These are phyloP conservation scores for Tetramorium parvispinum DNA, from an alignment of 1,140 invertebrate species.

Conservation along the genomic window DNA sequence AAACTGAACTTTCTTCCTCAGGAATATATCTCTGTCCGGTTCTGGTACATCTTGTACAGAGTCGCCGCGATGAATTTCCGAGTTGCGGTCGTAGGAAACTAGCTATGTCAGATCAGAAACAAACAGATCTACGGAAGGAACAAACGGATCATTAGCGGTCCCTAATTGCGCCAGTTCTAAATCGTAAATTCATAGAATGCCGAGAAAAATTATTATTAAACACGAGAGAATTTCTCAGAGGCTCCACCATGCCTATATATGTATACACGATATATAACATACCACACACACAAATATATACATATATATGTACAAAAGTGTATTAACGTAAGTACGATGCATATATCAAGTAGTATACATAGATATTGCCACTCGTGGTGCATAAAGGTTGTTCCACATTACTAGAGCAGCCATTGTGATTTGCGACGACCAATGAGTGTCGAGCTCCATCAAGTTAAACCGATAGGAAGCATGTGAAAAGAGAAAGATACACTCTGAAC, in stretches of 20 bases:
- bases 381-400: too few species aligned
- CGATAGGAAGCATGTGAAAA: too few species aligned
- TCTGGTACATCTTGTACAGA: background rate
- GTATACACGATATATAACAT: background rate
- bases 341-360: too few species aligned
- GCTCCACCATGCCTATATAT: constrained; percentile 8
- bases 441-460: too few species aligned
- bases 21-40: background rate
- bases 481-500: too few species aligned
- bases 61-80: background rate
- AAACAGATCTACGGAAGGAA: background rate
- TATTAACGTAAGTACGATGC: background rate
- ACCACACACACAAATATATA: background rate
- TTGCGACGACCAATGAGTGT: too few species aligned
- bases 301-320: background rate
- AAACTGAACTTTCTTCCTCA: background rate
- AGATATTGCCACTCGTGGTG: too few species aligned
- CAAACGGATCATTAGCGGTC: background rate
- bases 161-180: background rate
- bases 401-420: too few species aligned
- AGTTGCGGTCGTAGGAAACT: background rate
- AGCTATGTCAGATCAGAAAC: background rate
- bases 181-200: constrained; percentile 1
- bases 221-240: constrained; percentile 8
- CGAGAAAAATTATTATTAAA: constrained; percentile 52